These are phyloP conservation scores for Cephus pulcher DNA, from an alignment of 2,888 invertebrate species.

Conservation along the genomic window DNA sequence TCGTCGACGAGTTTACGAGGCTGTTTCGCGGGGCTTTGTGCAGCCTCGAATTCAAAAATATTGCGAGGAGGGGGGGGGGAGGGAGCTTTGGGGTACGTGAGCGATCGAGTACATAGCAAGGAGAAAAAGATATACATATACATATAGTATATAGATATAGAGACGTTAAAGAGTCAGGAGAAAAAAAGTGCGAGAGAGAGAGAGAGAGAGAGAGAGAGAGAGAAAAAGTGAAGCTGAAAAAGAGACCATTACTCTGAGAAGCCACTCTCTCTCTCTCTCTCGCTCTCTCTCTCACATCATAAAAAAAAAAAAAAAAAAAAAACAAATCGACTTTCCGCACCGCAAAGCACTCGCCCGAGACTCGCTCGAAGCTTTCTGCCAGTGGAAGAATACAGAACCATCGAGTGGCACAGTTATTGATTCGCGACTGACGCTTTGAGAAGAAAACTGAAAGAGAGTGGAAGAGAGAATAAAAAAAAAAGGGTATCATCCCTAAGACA, in stretches of 20 bases:
- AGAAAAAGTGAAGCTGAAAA: neutral
- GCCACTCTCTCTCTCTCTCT: neutral
- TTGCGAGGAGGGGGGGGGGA: neutral
- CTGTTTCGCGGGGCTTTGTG: neutral
- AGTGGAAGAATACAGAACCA: neutral
- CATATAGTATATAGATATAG: neutral
- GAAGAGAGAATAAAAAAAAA: neutral
- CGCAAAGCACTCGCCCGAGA: neutral
- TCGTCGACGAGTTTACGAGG: slow-evolving; percentile 44
- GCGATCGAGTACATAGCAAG: neutral
- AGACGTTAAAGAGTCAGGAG: neutral
- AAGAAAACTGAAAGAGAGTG: neutral
- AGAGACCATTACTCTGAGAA: neutral
- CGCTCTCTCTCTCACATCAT: neutral
- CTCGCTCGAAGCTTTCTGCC: neutral
- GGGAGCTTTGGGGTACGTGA: neutral
- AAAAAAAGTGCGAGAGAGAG: neutral
- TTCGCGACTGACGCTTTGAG: neutral
- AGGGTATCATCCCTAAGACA: neutral
- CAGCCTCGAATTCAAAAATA: neutral
- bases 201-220: neutral
- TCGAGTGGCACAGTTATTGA: neutral
- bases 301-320: neutral
- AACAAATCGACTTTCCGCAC: neutral
- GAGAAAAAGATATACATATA: neutral